A percentile compares a stretch with the other conserved stretches of the same genome.
Conservation (phyloP, 2,797 vertebrate species). For the Urocyon cinereoargenteus region DNA sequence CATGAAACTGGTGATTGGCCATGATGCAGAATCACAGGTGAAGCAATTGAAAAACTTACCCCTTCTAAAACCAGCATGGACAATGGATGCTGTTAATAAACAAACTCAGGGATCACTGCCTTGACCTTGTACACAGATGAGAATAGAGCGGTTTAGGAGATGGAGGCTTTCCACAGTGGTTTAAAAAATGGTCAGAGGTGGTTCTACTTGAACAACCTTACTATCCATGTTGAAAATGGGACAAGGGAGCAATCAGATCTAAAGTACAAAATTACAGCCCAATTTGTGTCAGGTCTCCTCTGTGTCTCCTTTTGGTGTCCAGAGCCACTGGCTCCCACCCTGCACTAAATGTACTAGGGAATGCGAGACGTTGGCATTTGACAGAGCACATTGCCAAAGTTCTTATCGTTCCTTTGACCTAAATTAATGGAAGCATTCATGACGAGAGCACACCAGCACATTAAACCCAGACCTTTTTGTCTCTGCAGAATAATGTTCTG, state of each 20-base stretch:
- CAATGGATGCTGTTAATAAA: slow-evolving; percentile 57
- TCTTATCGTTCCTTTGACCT: slow-evolving; percentile 67
- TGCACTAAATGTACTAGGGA: slow-evolving; percentile 29
- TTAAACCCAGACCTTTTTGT: slow-evolving; percentile 68
- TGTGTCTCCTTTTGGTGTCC: slow-evolving; percentile 51
- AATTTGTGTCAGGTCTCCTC: slow-evolving; percentile 46
- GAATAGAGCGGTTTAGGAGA: slow-evolving; percentile 47
- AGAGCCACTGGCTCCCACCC: slow-evolving; percentile 1
- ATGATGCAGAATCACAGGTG: slow-evolving; percentile 15
- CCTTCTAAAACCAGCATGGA: slow-evolving; percentile 16
- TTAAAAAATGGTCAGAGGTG: slow-evolving; percentile 71
- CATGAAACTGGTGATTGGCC: slow-evolving; percentile 19
- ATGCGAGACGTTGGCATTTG: slow-evolving; percentile 31
- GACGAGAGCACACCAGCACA: neutral
- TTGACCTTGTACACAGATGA: slow-evolving; percentile 62
- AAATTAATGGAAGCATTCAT: slow-evolving; percentile 64
- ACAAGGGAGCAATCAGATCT: slow-evolving; percentile 61
- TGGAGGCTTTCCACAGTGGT: slow-evolving; percentile 36
- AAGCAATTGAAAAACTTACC: slow-evolving; percentile 49
- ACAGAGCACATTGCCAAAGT: slow-evolving; percentile 41
- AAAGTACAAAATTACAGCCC: slow-evolving; percentile 67
- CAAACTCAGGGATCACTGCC: slow-evolving; percentile 43
- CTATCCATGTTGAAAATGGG: slow-evolving; percentile 68
- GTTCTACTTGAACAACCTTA: slow-evolving; percentile 65
- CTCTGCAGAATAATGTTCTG: slow-evolving; percentile 63